Percentiles rank a stretch among this genome's conserved stretches.
phyloP scores from a whole-genome alignment of 2,888 invertebrate genomes.

The Zeuzera pyrina region DNA sequence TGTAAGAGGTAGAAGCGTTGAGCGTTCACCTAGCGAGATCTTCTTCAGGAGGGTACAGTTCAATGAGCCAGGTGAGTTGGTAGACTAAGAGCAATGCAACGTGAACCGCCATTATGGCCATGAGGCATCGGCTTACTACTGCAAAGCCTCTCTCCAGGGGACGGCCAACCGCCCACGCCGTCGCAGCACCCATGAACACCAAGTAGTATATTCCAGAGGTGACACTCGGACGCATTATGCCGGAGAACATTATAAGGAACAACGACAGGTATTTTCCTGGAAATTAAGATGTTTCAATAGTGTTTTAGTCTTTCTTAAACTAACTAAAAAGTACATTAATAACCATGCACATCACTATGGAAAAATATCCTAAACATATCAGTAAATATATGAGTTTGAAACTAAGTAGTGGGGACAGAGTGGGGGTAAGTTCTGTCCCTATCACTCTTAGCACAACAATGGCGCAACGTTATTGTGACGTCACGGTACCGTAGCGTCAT shows the following conservation, averaged over 20 bases:
- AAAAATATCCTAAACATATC: too few species aligned
- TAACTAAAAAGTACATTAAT: too few species aligned
- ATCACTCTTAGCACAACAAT: too few species aligned
- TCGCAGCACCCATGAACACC: constrained; percentile 86
- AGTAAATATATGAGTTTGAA: too few species aligned
- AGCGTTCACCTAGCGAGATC: constrained; percentile 87
- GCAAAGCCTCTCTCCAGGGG: constrained; percentile 85
- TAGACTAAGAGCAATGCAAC: constrained; percentile 82
- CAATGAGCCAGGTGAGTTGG: constrained; percentile 88
- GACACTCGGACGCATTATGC: constrained; percentile 86
- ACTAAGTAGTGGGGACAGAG: too few species aligned
- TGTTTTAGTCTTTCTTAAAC: too few species aligned
- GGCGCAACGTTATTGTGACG: too few species aligned
- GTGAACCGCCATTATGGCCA: constrained; percentile 84
- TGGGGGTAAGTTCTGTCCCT: too few species aligned
- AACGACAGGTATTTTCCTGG: constrained; percentile 78
- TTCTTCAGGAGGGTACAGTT: constrained; percentile 77
- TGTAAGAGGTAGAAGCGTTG: too few species aligned
- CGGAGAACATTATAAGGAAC: constrained; percentile 79
- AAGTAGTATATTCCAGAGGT: constrained; percentile 90
- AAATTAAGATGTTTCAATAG: too few species aligned
- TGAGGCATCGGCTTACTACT: constrained; percentile 77
- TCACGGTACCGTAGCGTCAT: too few species aligned
- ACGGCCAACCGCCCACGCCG: constrained; percentile 89
- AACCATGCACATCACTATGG: too few species aligned